Base-by-base conservation (phyloP, 2,113 vertebrate species). In the Psettodes erumei region DNA sequence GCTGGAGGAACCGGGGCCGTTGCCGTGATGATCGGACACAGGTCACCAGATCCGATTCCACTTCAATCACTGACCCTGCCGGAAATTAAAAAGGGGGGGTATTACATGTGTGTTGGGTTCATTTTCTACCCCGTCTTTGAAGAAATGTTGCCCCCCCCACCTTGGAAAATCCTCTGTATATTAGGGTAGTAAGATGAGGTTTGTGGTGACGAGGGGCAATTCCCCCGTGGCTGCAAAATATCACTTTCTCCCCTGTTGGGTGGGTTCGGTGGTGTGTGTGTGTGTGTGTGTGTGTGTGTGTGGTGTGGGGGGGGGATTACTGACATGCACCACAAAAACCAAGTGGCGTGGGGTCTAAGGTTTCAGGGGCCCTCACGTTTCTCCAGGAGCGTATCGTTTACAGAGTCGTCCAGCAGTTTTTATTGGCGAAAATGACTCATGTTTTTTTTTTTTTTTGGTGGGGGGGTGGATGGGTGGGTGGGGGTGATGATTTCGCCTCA, bases 211-310 rank as follows among this genome's bases (percentile, higher is more conserved):
- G 75, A n/a, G 38, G 78, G 84, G 85, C 83, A 84, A 86, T 92
- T 87, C 88, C 89, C 90, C 89, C 15, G 63, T 80, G 86, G 92
- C 91, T 89, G 89, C 77, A 90, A 87, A 93, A 92, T 92, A 93
- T 94, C 89, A 88, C 86, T 92, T 93, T 93, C 92, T 59, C 55
- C 82, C 65, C 82, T 66, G 48, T 71, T 84, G 62, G 68, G n/a
- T n/a, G n/a, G n/a, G n/a, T n/a, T n/a, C n/a, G n/a, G n/a, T n/a
- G n/a, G n/a, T n/a, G n/a, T n/a, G n/a, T n/a, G n/a, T n/a, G n/a
- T n/a, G n/a, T n/a, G n/a, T n/a, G n/a, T n/a, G n/a, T n/a, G n/a
- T n/a, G n/a, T n/a, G n/a, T n/a, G n/a, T n/a, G n/a, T n/a, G n/a
- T n/a, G n/a, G n/a, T n/a, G n/a, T n/a, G 77, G 56, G 45, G 85